A percentile compares a stretch with the other conserved stretches of the same genome.
These are phyloP conservation scores for Brachylomia viminalis DNA, from an alignment of 2,888 invertebrate genomes.

Conservation along the genomic window DNA sequence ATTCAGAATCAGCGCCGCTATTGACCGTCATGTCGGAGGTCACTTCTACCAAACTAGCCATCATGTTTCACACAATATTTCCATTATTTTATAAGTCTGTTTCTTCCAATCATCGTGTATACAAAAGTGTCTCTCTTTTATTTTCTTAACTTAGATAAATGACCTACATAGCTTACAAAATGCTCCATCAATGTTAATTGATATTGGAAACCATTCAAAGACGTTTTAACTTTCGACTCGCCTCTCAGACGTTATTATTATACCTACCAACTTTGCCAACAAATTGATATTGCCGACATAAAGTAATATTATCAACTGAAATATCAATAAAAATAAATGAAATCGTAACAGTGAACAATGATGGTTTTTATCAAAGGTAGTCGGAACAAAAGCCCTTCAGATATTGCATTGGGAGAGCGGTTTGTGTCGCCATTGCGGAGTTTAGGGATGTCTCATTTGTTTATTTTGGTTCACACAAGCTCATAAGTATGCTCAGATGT, in stretches of 20 bases:
- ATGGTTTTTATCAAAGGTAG: slow-evolving; percentile 41
- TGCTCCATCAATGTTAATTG: slow-evolving; percentile 20
- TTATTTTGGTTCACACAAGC: neutral
- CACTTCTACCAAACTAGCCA: too few relatives aligned
- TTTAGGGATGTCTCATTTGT: slow-evolving; percentile 39
- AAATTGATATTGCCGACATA: slow-evolving; percentile 16
- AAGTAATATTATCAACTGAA: slow-evolving; percentile 18
- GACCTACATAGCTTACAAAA: slow-evolving; percentile 9
- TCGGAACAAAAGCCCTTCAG: slow-evolving; percentile 35
- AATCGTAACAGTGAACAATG: slow-evolving; percentile 24
- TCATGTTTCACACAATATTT: neutral
- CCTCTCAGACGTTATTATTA: slow-evolving; percentile 14
- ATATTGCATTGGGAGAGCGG: slow-evolving; percentile 13
- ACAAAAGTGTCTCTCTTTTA: neutral
- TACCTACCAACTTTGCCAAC: slow-evolving; percentile 15
- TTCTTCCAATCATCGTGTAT: neutral
- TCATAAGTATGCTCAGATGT: too few relatives aligned
- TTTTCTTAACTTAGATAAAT: neutral
- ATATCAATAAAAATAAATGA: slow-evolving; percentile 41
- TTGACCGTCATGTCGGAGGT: neutral
- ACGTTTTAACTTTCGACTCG: slow-evolving; percentile 17
- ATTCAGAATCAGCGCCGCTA: neutral
- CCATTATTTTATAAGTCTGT: neutral
- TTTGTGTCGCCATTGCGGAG: slow-evolving; percentile 14
- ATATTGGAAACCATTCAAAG: slow-evolving; percentile 39